Evolutionary conservation across 1,140 invertebrate species (phyloP), one percentile per base, ranked within the genome.

Genomic region (Drosophila santomea): DNA sequence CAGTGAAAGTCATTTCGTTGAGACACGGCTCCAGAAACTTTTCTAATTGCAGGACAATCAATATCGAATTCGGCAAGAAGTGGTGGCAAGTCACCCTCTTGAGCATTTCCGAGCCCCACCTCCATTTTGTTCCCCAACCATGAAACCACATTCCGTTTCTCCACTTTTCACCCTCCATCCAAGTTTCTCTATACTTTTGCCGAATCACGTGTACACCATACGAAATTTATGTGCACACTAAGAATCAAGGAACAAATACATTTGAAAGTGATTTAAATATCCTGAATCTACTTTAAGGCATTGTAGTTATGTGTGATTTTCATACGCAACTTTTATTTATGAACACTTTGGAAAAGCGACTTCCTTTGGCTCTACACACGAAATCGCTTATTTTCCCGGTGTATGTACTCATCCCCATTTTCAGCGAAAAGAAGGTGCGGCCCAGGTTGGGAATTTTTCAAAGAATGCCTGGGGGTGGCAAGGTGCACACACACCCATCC

Each of bases 31-130:
- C 17, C n/a, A 36, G 56, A 76, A 76, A 76, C 73, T 77, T 77
- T 77, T 71, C 51, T 77, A 77, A 77, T 77, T 77, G 74, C 74
- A 52, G 35, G 44, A 76, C 74, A 77, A 77, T 77, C 56, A 77
- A 77, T 77, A 76, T 72, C 54, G 44, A 36, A 71, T 72, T 58
- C 25, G 41, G 66, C 44, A 23, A 50, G 38, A 17, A 41, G 43
- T 32, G 28, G 36, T 51, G 44, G n/a, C 0, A 69, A 72, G 36
- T 71, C 68, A 72, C 55, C 64, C 66, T 48, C 35, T 25, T 10
- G 20, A 23, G 54, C 11, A 25, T 20, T 25, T 47, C 17, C 25
- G 25, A 11, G n/a, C 48, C 41, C 4, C 32, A 44, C 38, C 35
- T n/a, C 17, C 11, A 17, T n/a, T 20, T 45, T 41, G 25, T 14